Evolutionary conservation across 2,797 vertebrate species (phyloP).

Genomic region (Remorina albescens): DNA sequence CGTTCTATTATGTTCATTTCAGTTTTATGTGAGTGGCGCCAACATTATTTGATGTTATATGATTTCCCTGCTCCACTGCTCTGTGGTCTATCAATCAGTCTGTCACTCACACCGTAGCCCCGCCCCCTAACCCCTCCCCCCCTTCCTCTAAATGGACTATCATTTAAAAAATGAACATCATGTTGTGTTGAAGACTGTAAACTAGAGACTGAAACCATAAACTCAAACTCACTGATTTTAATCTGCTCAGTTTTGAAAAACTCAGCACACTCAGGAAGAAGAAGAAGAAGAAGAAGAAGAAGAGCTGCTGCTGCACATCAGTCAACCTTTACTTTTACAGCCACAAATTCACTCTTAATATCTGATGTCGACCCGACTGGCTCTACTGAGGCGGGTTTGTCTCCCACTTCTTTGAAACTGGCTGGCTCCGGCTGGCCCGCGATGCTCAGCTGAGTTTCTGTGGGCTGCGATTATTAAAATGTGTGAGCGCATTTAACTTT

Average conservation of each 20-base stretch:
- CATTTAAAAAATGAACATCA: too few species aligned
- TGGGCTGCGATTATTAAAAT: slow-evolving; percentile 49
- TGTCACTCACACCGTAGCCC: too few species aligned
- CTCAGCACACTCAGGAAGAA: slow-evolving; percentile 1
- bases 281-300: not conserved
- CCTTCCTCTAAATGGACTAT: too few species aligned
- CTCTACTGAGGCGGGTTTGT: slow-evolving; percentile 49
- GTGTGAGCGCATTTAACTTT: slow-evolving; percentile 28
- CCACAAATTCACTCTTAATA: slow-evolving; percentile 52
- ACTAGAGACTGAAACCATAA: too few species aligned
- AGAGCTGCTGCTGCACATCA: slow-evolving; percentile 28
- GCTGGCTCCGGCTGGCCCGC: not conserved
- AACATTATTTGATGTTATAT: too few species aligned
- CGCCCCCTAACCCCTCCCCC: too few species aligned
- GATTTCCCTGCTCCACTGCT: not conserved
- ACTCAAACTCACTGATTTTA: not conserved
- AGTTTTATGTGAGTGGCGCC: too few species aligned
- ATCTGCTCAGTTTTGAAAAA: not conserved
- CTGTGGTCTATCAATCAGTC: too few species aligned
- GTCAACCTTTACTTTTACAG: slow-evolving; percentile 7
- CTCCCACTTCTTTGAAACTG: slow-evolving; percentile 16
- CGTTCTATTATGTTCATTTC: too few species aligned
- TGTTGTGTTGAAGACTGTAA: too few species aligned
- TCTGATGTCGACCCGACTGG: slow-evolving; percentile 54
- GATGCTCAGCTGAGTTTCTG: slow-evolving; percentile 29